Conservation (phyloP, 2,113 vertebrate species). For the Crocuta crocuta region DNA sequence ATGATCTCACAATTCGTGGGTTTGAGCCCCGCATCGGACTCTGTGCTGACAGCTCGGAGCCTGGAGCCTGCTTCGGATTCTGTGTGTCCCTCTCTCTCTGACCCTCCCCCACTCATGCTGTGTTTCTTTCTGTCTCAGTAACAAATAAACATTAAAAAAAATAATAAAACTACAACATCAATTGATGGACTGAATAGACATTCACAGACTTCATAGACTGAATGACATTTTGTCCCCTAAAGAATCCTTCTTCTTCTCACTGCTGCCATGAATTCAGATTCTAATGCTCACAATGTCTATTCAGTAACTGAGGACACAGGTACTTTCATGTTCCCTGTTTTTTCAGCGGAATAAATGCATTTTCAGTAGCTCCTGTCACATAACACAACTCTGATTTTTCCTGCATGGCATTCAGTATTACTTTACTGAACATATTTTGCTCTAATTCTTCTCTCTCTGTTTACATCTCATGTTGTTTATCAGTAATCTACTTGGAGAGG, state of each 20-base stretch:
- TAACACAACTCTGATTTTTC: neutral
- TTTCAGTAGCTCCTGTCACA: neutral
- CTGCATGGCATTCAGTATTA: neutral
- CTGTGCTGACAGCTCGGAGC: too few relatives aligned
- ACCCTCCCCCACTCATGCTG: too few relatives aligned
- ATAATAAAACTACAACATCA: neutral
- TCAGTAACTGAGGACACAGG: neutral
- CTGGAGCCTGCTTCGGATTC: too few relatives aligned
- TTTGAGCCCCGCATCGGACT: too few relatives aligned
- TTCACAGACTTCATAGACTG: neutral
- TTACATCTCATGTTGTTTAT: neutral
- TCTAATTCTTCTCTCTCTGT: neutral
- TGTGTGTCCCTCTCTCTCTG: too few relatives aligned
- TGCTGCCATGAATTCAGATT: neutral
- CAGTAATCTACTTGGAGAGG: neutral
- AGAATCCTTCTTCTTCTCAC: neutral
- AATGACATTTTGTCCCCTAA: neutral
- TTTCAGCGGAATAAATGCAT: neutral
- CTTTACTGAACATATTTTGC: neutral
- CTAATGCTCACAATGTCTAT: neutral
- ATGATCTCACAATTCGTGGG: too few relatives aligned
- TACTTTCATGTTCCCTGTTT: rapidly evolving
- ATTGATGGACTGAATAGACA: neutral
- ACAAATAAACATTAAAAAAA: too few relatives aligned
- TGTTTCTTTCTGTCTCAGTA: too few relatives aligned